These are phyloP conservation scores for Otolemur garnettii DNA, from an alignment of 2,113 vertebrate species.

Conservation along the genomic window DNA sequence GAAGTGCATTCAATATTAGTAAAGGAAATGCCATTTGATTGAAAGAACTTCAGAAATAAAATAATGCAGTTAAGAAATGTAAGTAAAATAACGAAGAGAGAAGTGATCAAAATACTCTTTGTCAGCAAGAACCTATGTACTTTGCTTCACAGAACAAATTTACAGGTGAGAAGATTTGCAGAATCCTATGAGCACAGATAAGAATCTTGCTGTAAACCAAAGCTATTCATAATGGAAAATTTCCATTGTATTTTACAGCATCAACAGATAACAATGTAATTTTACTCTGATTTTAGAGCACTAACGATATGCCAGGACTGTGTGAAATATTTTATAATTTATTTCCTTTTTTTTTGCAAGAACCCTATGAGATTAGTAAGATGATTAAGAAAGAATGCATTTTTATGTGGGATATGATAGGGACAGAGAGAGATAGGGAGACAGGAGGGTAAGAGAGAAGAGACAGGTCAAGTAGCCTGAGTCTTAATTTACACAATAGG, in stretches of 20 bases:
- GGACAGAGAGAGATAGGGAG: neutral
- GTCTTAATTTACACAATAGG: neutral
- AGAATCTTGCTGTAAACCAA: neutral
- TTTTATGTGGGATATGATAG: neutral
- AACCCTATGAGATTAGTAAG: neutral
- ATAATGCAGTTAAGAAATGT: neutral
- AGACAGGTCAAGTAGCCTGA: neutral
- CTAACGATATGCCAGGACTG: neutral
- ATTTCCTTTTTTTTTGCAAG: constrained; percentile 16
- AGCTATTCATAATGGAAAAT: neutral
- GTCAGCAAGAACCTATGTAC: neutral
- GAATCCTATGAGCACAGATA: neutral
- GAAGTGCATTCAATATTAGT: neutral
- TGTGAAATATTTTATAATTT: constrained; percentile 40
- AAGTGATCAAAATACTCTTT: neutral
- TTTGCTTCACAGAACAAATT: constrained; percentile 19
- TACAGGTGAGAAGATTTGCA: neutral
- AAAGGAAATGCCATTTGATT: neutral
- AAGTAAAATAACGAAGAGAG: neutral
- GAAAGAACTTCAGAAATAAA: constrained; percentile 18
- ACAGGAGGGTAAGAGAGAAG: neutral
- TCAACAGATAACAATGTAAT: neutral
- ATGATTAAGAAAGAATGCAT: neutral
- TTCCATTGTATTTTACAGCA: neutral
- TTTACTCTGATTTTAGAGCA: neutral